Evolutionary conservation across 2,888 invertebrate genomes (phyloP), one percentile per base, ranked within the genome.

Genomic region (Lutraria lutraria): DNA sequence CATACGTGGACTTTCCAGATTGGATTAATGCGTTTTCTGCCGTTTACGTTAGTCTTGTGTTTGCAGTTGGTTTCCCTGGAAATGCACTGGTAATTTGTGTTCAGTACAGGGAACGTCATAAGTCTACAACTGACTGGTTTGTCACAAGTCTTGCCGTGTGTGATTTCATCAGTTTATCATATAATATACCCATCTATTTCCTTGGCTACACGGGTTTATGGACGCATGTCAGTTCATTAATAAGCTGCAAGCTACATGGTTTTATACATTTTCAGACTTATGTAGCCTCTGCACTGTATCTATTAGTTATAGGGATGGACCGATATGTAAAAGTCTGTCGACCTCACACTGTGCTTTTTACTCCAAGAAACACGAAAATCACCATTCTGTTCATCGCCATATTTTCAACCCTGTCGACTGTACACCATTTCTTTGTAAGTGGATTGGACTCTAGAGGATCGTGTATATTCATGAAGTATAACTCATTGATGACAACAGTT

Each of bases 121-220:
- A 83, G 34, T 83, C 82, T 12, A 60, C 82, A 12, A 83, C 82
- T 6, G 82, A 83, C 29, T 60, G 60, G 63, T 83, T 83, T 60
- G 82, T 83, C 10, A 34, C 34, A 21, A 34, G 25, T 63, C 82
- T 83, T 16, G 60, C 82, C 25, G 29, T 83, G 4, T 63, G 82
- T 34, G 82, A 83, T 29, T 21, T 83, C 6, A 31, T 83, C 10
- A 63, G 60, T 83, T 0, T 83, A 4, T 19, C 34, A 0, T 60
- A 56, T 21, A 83, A 83, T n/a, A 10, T 63, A 29, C 82, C 82
- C n/a, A 56, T 83, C 10, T 83, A 29, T 34, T 83, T 83, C 31
- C 82, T 83, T 19, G 60, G 60, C 19, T 83, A 60, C 29, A 83
- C 82, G 21, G 60, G 63, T 10, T 34, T 63, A 13, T 83, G 82